These are phyloP conservation scores for Ageneiosus marmoratus DNA, from an alignment of 2,113 vertebrate genomes.

Conservation along the genomic window DNA sequence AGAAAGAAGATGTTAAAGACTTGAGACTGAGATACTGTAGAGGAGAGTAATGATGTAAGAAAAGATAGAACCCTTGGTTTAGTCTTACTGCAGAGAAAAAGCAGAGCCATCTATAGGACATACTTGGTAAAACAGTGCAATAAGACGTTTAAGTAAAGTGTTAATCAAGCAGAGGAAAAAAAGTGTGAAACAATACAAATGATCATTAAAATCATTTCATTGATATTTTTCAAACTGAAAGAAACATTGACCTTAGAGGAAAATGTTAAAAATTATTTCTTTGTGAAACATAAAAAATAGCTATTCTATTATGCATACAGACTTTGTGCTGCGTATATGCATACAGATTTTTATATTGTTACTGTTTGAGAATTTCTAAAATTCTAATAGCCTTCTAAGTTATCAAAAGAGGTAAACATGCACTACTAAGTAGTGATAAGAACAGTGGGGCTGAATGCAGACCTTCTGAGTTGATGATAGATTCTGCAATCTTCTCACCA, in stretches of 20 bases:
- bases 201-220: neutral
- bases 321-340: neutral
- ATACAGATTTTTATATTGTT: neutral
- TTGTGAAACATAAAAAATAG: neutral
- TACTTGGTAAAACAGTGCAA: neutral
- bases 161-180: neutral
- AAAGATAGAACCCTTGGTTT: neutral
- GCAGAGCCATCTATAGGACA: conserved; percentile 26
- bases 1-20: neutral
- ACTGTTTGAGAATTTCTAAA: neutral
- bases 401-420: neutral
- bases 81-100: conserved; percentile 9
- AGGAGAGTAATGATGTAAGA: conserved; percentile 2
- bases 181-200: neutral
- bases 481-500: neutral
- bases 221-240: neutral
- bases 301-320: neutral
- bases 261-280: no score
- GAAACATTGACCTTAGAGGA: neutral
- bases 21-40: neutral
- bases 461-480: neutral
- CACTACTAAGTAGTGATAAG: neutral
- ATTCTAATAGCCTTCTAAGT: neutral
- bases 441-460: neutral
- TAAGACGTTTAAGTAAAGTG: neutral